These are phyloP conservation scores for Notamacropus eugenii DNA, from an alignment of 2,797 vertebrate species.

Conservation along the genomic window DNA sequence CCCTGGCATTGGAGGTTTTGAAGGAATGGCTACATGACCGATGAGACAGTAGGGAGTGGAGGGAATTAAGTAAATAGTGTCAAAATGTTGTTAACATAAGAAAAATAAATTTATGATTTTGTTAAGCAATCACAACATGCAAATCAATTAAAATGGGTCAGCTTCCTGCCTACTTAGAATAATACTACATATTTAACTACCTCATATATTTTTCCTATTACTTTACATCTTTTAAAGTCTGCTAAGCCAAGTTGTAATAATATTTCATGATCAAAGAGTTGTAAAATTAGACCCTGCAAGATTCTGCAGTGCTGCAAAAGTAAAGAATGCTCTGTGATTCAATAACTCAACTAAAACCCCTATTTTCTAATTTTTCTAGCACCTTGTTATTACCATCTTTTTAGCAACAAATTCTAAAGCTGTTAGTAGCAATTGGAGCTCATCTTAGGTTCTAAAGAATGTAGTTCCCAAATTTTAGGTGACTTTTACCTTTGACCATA, in stretches of 20 bases:
- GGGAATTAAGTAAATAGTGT: neutral
- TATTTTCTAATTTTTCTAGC: constrained; percentile 57
- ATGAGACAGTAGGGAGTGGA: neutral
- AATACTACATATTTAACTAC: constrained; percentile 44
- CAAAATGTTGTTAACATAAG: constrained; percentile 7
- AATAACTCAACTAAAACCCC: constrained; percentile 53
- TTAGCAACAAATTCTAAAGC: constrained; percentile 43
- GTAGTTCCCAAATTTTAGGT: constrained; percentile 24
- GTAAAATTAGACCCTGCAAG: constrained; percentile 50
- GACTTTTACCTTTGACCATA: constrained; percentile 11
- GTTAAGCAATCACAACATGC: neutral
- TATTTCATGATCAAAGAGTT: constrained; percentile 46
- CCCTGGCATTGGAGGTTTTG: neutral
- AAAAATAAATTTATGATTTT: constrained; percentile 14
- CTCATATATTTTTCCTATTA: constrained; percentile 44
- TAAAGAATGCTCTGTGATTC: constrained; percentile 76
- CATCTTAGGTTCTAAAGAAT: constrained; percentile 20
- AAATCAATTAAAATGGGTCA: constrained; percentile 35
- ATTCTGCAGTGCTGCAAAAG: constrained; percentile 54
- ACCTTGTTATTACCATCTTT: constrained; percentile 63
- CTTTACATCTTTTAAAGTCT: constrained; percentile 21
- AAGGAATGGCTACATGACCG: neutral
- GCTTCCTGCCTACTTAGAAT: constrained; percentile 24
- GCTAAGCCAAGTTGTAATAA: constrained; percentile 61
- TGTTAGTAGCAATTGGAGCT: constrained; percentile 1